These are phyloP conservation scores for Plagodis pulveraria DNA, from an alignment of 2,888 invertebrate genomes.

Conservation along the genomic window DNA sequence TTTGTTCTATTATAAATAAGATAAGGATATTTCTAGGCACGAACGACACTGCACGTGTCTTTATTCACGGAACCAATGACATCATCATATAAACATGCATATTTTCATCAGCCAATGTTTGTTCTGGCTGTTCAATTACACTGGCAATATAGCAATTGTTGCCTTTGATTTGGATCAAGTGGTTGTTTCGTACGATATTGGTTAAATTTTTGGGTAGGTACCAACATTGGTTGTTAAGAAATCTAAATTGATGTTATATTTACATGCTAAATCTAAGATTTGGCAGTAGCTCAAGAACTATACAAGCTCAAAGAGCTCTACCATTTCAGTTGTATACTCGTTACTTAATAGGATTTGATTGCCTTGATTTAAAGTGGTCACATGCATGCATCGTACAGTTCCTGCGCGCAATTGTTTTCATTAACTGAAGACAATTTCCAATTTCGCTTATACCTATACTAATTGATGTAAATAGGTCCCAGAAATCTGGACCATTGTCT, in stretches of 20 bases:
- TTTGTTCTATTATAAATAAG: not conserved
- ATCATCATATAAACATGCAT: constrained; percentile 6
- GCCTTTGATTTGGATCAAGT: constrained; percentile 76
- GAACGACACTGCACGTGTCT: constrained; percentile 2
- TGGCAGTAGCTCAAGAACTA: no score
- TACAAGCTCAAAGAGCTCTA: no score
- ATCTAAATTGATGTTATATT: constrained; percentile 30
- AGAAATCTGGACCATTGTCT: not conserved
- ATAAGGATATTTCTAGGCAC: not conserved
- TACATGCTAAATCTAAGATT: constrained; percentile 7
- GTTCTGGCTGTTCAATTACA: no score
- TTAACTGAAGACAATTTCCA: no score
- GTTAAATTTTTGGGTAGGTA: constrained; percentile 41
- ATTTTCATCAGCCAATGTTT: not conserved
- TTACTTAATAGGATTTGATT: no score
- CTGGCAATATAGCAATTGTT: constrained; percentile 46
- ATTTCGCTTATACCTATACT: no score
- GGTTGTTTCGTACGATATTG: constrained; percentile 56
- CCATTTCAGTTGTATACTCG: no score
- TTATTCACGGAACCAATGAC: constrained; percentile 1
- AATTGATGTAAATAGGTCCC: not conserved
- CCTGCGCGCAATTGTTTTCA: no score
- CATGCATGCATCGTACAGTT: no score
- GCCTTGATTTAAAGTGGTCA: no score
- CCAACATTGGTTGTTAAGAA: constrained; percentile 27